Conservation (phyloP, 2,113 vertebrate species). For the Gymnorhina tibicen region DNA sequence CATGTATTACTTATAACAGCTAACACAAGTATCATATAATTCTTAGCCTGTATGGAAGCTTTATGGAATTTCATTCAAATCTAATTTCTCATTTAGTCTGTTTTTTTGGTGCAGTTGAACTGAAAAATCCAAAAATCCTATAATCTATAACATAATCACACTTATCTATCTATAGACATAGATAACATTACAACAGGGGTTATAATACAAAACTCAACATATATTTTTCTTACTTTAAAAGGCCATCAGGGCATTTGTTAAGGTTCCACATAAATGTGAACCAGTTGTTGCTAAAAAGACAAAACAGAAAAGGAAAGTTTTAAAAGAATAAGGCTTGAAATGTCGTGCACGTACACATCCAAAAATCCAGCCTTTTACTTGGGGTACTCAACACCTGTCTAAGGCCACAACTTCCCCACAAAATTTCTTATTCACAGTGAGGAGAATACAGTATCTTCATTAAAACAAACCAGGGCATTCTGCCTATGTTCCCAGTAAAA, state of each 20-base stretch:
- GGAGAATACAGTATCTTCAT: not conserved
- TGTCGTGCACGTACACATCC: not conserved
- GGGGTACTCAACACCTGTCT: not conserved
- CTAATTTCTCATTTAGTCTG: not conserved
- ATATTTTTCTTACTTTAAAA: not conserved
- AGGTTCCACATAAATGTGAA: not conserved
- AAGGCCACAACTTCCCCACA: not conserved
- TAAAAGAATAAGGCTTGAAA: slow-evolving; percentile 8
- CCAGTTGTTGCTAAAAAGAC: not conserved
- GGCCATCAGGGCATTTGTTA: not conserved
- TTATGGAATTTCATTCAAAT: not conserved
- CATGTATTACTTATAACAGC: not conserved
- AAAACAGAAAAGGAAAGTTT: not conserved
- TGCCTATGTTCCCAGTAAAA: not conserved
- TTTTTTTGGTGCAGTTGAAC: not conserved
- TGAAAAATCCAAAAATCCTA: not conserved
- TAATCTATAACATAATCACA: not conserved
- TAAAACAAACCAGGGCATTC: not conserved
- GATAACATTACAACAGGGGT: not conserved
- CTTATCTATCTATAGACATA: not conserved
- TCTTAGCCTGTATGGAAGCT: not conserved
- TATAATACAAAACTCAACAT: not conserved
- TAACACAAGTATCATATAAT: not conserved
- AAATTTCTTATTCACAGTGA: not conserved
- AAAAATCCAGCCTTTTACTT: not conserved